phyloP scores from a whole-genome alignment of 1,140 invertebrate genomes.

The Tribolium castaneum region DNA sequence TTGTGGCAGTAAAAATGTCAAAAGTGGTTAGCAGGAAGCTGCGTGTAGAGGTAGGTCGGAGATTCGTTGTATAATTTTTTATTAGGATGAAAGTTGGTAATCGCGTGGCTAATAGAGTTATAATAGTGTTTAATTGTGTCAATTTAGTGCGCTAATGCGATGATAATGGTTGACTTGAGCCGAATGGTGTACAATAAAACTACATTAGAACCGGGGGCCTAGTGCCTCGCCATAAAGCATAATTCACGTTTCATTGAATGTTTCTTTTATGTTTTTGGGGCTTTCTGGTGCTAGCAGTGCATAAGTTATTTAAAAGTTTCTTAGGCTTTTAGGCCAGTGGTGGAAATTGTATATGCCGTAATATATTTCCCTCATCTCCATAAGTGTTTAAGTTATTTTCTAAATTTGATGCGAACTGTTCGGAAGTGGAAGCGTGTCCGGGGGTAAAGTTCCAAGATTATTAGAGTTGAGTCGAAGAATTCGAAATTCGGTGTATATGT shows the following conservation, averaged over 20 bases:
- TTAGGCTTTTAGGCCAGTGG: slow-evolving; percentile 12
- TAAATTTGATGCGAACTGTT: slow-evolving; percentile 10
- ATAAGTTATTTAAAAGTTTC: slow-evolving; percentile 28
- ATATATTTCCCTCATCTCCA: neutral
- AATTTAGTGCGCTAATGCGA: neutral
- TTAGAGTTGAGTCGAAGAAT: neutral
- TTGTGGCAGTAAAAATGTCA: slow-evolving; percentile 36
- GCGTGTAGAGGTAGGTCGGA: slow-evolving; percentile 6
- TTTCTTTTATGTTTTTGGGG: slow-evolving; percentile 39
- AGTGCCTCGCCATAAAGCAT: slow-evolving; percentile 1
- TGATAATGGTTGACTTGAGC: slow-evolving; percentile 13
- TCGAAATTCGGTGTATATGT: slow-evolving; percentile 22
- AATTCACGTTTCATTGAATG: slow-evolving; percentile 43
- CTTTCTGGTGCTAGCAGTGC: slow-evolving; percentile 24
- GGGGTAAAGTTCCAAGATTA: slow-evolving; percentile 22
- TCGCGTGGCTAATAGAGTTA: neutral
- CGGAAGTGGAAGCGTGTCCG: slow-evolving; percentile 13
- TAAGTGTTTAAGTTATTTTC: slow-evolving; percentile 14
- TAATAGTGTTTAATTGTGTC: neutral
- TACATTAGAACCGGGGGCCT: slow-evolving; percentile 19
- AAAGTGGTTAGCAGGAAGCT: slow-evolving; percentile 27
- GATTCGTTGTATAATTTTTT: slow-evolving; percentile 21
- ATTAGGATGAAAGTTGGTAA: neutral
- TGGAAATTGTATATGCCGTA: slow-evolving; percentile 1
- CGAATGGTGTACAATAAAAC: slow-evolving; percentile 30